phyloP scores from a whole-genome alignment of 1,140 invertebrate species.

The Aporrectodea caliginosa region DNA sequence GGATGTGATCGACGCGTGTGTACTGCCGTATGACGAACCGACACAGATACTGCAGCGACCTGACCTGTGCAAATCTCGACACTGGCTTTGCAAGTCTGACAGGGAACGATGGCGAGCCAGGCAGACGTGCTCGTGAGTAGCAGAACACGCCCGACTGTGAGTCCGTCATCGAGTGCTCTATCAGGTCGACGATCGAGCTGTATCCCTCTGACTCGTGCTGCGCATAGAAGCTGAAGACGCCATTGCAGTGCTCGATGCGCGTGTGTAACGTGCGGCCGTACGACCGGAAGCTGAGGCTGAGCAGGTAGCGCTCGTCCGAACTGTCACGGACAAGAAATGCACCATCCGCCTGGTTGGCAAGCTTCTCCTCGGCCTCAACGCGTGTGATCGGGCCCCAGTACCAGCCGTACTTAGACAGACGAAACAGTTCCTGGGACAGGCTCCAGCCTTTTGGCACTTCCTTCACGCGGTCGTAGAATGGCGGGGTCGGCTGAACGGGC shows the following conservation, averaged over 20 bases:
- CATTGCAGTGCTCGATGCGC: conserved; percentile 66
- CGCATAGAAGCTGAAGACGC: conserved; percentile 66
- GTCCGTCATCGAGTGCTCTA: conserved; percentile 67
- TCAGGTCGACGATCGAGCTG: conserved; percentile 66
- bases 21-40: conserved; percentile 72
- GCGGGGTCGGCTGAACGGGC: conserved; percentile 5
- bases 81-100: conserved; percentile 72
- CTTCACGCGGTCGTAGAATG: conserved; percentile 34
- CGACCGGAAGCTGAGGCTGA: conserved; percentile 72
- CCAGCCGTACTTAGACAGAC: conserved; percentile 65
- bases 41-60: conserved; percentile 70
- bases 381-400: conserved; percentile 67
- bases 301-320: conserved; percentile 66
- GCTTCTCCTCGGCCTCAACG: conserved; percentile 63
- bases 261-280: conserved; percentile 69
- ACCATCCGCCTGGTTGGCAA: conserved; percentile 68
- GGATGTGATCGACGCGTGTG: conserved; percentile 68
- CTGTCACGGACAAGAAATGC: conserved; percentile 75
- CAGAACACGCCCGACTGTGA: conserved; percentile 70
- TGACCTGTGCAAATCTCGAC: conserved; percentile 70
- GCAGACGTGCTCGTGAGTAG: conserved; percentile 65
- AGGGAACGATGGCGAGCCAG: conserved; percentile 67
- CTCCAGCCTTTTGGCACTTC: conserved; percentile 43
- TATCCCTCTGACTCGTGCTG: conserved; percentile 66
- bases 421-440: conserved; percentile 60